Evolutionary conservation across 2,113 vertebrate species (phyloP).

Genomic region (Triplophysa tibetana): DNA sequence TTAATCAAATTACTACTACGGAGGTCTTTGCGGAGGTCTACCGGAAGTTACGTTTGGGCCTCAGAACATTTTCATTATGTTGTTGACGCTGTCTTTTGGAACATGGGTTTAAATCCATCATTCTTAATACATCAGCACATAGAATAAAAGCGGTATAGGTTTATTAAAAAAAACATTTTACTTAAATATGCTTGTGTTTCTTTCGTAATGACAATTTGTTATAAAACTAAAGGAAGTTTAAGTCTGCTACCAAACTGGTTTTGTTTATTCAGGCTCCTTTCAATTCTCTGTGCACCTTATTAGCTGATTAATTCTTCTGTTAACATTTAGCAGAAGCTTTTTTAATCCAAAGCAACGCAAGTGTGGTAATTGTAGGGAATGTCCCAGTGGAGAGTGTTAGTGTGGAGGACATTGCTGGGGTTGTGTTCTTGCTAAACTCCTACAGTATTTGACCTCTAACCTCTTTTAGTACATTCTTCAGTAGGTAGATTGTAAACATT

Average conservation of each 20-base stretch:
- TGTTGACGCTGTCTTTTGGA: no score
- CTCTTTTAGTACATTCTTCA: not conserved
- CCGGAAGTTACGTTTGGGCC: no score
- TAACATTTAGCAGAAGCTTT: slow-evolving; percentile 23
- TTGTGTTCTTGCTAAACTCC: no score
- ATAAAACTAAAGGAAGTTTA: not conserved
- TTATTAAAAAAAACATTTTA: no score
- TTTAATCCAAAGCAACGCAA: slow-evolving; percentile 24
- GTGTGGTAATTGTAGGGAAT: not conserved
- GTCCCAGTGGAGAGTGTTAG: not conserved
- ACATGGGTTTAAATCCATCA: no score
- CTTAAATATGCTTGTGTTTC: no score
- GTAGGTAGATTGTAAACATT: not conserved
- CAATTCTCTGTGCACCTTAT: slow-evolving; percentile 5
- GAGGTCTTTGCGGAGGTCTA: no score
- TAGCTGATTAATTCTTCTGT: slow-evolving; percentile 13
- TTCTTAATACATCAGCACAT: no score
- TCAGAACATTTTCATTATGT: no score
- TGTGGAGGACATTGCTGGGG: not conserved
- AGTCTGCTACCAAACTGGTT: not conserved
- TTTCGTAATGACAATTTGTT: not conserved
- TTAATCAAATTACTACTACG: no score
- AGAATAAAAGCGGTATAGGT: no score
- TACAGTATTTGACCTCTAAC: slow-evolving; percentile 6
- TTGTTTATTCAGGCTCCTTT: not conserved